Evolutionary conservation across 1,140 invertebrate species (phyloP), one percentile per base, ranked within the genome.

Genomic region (Musca domestica): DNA sequence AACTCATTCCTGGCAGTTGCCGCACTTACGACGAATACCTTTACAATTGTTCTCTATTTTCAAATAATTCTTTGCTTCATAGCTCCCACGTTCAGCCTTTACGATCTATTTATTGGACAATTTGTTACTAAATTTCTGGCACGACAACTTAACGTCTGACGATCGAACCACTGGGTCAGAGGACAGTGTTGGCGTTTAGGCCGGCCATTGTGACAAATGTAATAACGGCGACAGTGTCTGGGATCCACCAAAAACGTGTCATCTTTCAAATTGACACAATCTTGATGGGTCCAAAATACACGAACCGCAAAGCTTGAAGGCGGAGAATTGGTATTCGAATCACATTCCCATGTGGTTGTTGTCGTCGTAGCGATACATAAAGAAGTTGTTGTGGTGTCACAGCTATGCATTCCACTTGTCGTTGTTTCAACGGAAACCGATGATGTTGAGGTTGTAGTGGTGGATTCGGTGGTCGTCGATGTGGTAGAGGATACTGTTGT

Each of bases 161-260:
- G 46, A 64, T 64, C 63, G 15, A 22, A 64, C 63, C 63, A 64
- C 9, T 64, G 5, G 2, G 15, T 25, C 15, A 5, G 4, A 6
- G 34, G 63, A 27, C 63, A 64, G 15, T 19, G 41, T 14, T 12
- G 34, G 23, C 12, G 63, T 25, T 48, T 64, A 5, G 15, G 2
- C 17, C 20, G 17, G 14, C 41, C 41, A 9, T 14, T n/a, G 15
- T 20, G 3, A 14, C 63, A 64, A 2, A 64, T n/a, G 23, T 64
- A 64, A 64, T 64, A 64, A 19, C 63, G 63, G 15, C 63, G 63
- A 25, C 63, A 64, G 23, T 64, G 63, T n/a, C 46, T 22, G 6
- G 41, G 34, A 48, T 64, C 63, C 2, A 64, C 19, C 22, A 64
- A 64, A 23, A 47, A 47, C 3, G 63, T 64, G 10, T 19, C 63